Evolutionary conservation across 2,888 invertebrate species (phyloP).

Genomic region (Pseudanteris insignis): DNA sequence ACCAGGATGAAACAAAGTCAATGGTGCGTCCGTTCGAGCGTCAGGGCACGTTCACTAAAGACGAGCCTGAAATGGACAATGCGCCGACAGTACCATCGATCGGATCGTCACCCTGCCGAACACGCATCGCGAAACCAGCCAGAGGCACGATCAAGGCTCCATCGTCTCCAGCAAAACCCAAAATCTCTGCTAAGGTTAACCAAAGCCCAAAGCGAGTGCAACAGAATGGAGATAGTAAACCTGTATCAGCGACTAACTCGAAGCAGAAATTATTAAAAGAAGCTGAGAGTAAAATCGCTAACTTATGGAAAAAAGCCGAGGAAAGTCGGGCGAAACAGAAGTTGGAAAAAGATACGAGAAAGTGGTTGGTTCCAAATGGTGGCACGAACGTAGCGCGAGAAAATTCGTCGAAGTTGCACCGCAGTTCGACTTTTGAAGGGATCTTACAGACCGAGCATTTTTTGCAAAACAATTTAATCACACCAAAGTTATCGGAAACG

Average conservation of each 20-base stretch:
- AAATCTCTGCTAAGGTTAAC: conserved; percentile 5
- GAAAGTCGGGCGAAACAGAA: conserved; percentile 72
- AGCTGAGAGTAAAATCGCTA: conserved; percentile 82
- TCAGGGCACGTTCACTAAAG: conserved; percentile 93
- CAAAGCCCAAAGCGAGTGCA: conserved; percentile 47
- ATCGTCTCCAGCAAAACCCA: conserved; percentile 21
- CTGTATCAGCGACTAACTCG: background rate
- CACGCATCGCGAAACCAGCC: conserved; percentile 57
- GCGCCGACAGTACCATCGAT: conserved; percentile 57
- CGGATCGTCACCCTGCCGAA: conserved; percentile 54
- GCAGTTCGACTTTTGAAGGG: conserved; percentile 76
- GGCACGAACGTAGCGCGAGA: conserved; percentile 27
- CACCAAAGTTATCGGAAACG: conserved; percentile 34
- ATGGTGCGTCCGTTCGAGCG: conserved; percentile 72
- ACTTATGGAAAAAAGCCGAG: conserved; percentile 82
- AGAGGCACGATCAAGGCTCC: conserved; percentile 46
- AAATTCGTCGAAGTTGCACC: conserved; percentile 61
- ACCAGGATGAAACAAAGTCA: conserved; percentile 40
- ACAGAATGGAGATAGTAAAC: conserved; percentile 1
- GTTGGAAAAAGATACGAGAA: conserved; percentile 70
- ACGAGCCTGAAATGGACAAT: conserved; percentile 70
- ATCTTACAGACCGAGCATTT: conserved; percentile 44
- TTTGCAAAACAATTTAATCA: background rate
- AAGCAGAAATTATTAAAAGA: conserved; percentile 68
- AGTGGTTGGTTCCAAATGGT: conserved; percentile 65